phyloP scores from a whole-genome alignment of 2,888 invertebrate genomes.

The Tetranychus truncatus region DNA sequence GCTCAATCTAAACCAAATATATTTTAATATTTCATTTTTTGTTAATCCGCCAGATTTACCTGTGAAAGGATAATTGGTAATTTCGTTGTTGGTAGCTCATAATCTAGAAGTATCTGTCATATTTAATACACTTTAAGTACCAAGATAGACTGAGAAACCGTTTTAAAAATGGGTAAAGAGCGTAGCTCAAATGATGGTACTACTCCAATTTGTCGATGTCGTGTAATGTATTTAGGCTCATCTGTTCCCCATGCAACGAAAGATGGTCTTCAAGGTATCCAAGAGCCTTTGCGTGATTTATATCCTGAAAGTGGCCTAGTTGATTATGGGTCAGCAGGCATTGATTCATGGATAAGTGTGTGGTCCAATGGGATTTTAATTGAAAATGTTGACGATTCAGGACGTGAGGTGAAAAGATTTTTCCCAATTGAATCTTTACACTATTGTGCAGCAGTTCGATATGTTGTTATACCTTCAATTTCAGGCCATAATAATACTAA shows the following conservation, averaged over 20 bases:
- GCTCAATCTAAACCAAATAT: no score
- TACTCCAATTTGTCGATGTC: conserved; percentile 86
- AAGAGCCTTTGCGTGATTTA: conserved; percentile 83
- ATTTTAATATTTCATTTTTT: no score
- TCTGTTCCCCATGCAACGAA: conserved; percentile 92
- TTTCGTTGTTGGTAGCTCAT: no score
- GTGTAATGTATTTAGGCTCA: conserved; percentile 86
- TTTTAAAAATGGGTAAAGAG: neutral
- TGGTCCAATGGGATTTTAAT: conserved; percentile 83
- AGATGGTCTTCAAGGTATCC: conserved; percentile 88
- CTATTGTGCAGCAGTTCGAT: conserved; percentile 85
- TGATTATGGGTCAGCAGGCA: conserved; percentile 46
- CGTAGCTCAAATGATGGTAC: conserved; percentile 35
- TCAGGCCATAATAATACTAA: neutral
- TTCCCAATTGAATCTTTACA: conserved; percentile 87
- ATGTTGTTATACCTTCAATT: conserved; percentile 48
- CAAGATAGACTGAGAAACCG: neutral
- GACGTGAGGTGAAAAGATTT: conserved; percentile 79
- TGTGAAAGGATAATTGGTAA: no score
- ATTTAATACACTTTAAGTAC: no score
- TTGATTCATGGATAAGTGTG: conserved; percentile 88
- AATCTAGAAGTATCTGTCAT: no score
- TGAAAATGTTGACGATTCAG: conserved; percentile 89
- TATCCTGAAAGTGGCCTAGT: conserved; percentile 71
- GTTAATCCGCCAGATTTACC: no score